Evolutionary conservation across 2,797 vertebrate species (phyloP).

Genomic region (Pyrocephalus nanus): DNA sequence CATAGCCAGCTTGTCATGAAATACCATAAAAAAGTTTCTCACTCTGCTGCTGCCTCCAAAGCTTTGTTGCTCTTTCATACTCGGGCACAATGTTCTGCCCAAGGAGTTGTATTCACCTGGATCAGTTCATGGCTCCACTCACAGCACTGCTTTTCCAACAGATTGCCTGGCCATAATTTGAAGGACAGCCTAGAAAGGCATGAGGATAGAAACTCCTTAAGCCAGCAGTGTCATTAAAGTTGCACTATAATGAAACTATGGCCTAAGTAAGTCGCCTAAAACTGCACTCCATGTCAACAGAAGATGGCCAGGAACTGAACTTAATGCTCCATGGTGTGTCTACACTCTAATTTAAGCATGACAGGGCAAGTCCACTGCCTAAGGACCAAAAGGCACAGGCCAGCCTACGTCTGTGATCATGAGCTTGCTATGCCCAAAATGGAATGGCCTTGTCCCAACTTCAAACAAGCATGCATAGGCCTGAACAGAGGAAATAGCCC

Average conservation of each 20-base stretch:
- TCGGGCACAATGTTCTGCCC: neutral
- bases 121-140: neutral
- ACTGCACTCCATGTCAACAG: neutral
- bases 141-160: neutral
- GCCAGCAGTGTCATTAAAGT: slow-evolving; percentile 9
- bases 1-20: neutral
- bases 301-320: slow-evolving; percentile 2
- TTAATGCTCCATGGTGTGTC: neutral
- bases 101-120: neutral
- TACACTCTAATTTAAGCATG: slow-evolving; percentile 49
- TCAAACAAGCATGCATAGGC: neutral
- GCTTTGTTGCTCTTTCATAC: neutral
- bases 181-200: neutral
- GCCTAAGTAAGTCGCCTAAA: slow-evolving; percentile 20
- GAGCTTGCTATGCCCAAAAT: neutral
- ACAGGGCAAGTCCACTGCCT: slow-evolving; percentile 8
- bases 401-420: neutral
- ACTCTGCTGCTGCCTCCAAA: neutral
- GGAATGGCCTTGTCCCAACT: neutral
- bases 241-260: slow-evolving; percentile 5
- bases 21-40: neutral
- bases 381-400: neutral
- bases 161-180: neutral
- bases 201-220: slow-evolving; percentile 6
- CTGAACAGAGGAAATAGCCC: neutral